Percentiles rank a stretch among this genome's conserved stretches.
Evolutionary conservation across 2,888 invertebrate genomes (phyloP).

Genomic region (Drosophila meridiana): DNA sequence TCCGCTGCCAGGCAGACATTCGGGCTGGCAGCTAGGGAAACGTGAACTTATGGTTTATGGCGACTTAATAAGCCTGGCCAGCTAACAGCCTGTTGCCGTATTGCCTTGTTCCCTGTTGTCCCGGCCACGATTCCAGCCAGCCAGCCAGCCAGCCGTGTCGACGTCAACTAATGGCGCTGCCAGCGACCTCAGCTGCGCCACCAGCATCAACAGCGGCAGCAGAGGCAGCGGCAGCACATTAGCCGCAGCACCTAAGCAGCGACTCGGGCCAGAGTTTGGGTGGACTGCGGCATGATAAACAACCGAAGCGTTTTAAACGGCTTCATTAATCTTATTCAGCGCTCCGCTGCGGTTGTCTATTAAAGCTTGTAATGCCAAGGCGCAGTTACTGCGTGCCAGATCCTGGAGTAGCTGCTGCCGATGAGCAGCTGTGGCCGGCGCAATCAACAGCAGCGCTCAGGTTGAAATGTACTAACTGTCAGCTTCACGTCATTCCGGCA

Average conservation of each 20-base stretch:
- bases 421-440: slow-evolving; percentile 63
- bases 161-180: slow-evolving; percentile 65
- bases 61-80: slow-evolving; percentile 74
- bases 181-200: slow-evolving; percentile 49
- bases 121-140: slow-evolving; percentile 43
- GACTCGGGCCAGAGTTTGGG: slow-evolving; percentile 23
- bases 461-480: slow-evolving; percentile 72
- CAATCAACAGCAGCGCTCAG: slow-evolving; percentile 64
- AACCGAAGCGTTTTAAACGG: slow-evolving; percentile 84
- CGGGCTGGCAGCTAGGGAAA: slow-evolving; percentile 45
- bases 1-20: slow-evolving; percentile 29
- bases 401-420: slow-evolving; percentile 37
- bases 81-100: slow-evolving; percentile 58
- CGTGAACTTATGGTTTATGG: slow-evolving; percentile 80
- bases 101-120: slow-evolving; percentile 28
- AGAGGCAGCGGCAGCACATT: slow-evolving; percentile 48
- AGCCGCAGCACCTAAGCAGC: slow-evolving; percentile 55
- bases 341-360: slow-evolving; percentile 74
- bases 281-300: slow-evolving; percentile 77
- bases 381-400: slow-evolving; percentile 13
- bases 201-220: slow-evolving; percentile 14
- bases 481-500: slow-evolving; percentile 75
- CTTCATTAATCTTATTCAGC: slow-evolving; percentile 84
- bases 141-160: slow-evolving; percentile 42
- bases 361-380: slow-evolving; percentile 73